Evolutionary conservation across 2,797 vertebrate genomes (phyloP).

Genomic region (Epinephelus awoara): DNA sequence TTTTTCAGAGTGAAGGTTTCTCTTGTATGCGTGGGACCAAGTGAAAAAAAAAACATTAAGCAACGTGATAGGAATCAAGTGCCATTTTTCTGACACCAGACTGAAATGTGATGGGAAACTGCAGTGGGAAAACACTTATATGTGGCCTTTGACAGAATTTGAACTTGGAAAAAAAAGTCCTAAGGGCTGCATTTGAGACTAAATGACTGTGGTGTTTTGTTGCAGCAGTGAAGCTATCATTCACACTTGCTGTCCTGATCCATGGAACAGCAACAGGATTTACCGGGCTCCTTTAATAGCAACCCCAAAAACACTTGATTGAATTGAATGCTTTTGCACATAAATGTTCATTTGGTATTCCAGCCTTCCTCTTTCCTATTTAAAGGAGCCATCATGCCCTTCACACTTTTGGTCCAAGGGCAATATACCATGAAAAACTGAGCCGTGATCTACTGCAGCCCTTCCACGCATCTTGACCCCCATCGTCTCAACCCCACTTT

Average conservation of each 20-base stretch:
- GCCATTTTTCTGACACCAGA: neutral
- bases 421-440: conserved; percentile 53
- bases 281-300: conserved; percentile 8
- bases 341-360: conserved; percentile 38
- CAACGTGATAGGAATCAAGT: neutral
- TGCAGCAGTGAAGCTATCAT: neutral
- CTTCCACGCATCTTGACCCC: conserved; percentile 67
- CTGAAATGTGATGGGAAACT: neutral
- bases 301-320: conserved; percentile 1
- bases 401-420: conserved; percentile 68
- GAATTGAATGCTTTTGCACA: conserved; percentile 16
- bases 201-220: neutral
- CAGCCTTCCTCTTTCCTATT: conserved; percentile 1
- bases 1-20: neutral
- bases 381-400: conserved; percentile 48
- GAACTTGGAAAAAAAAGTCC: neutral
- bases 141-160: conserved; percentile 4
- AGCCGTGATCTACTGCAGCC: conserved; percentile 49
- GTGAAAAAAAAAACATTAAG: neutral
- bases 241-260: conserved; percentile 3
- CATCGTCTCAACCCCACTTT: conserved; percentile 63
- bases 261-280: conserved; percentile 2
- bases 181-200: neutral
- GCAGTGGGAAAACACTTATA: neutral
- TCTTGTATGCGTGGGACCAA: neutral